phyloP scores from a whole-genome alignment of 2,113 vertebrate species.

The Oreotrochilus melanogaster region DNA sequence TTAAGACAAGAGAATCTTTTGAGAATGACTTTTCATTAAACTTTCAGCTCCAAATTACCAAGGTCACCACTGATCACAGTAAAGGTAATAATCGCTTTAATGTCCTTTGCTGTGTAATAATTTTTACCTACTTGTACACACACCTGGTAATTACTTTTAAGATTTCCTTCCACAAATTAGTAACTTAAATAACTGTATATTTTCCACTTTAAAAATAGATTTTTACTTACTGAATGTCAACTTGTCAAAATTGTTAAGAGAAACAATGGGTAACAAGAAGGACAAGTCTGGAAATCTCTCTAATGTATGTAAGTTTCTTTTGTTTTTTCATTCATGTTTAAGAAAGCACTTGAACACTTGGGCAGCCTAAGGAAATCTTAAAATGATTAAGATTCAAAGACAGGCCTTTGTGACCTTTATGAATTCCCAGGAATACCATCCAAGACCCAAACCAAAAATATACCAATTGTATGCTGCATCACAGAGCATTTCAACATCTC shows the following conservation, averaged over 20 bases:
- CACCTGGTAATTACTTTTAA: conserved; percentile 8
- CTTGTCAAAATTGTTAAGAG: background rate
- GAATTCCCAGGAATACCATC: background rate
- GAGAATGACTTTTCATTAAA: conserved; percentile 37
- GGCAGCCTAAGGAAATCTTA: background rate
- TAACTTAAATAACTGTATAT: background rate
- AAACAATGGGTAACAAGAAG: background rate
- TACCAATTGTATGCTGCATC: background rate
- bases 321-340: background rate
- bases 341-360: background rate
- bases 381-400: background rate
- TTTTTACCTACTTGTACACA: background rate
- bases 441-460: background rate
- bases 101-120: background rate
- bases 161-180: background rate
- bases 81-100: conserved; percentile 27
- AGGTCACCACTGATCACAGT: conserved; percentile 20
- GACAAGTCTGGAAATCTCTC: background rate
- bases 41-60: conserved; percentile 33
- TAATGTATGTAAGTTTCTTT: background rate
- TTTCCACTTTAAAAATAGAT: background rate
- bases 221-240: background rate
- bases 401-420: background rate
- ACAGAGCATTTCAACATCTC: background rate
- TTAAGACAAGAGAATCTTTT: background rate